These are phyloP conservation scores for Platyrinchus mystaceus DNA, from an alignment of 2,797 vertebrate genomes.

Conservation along the genomic window DNA sequence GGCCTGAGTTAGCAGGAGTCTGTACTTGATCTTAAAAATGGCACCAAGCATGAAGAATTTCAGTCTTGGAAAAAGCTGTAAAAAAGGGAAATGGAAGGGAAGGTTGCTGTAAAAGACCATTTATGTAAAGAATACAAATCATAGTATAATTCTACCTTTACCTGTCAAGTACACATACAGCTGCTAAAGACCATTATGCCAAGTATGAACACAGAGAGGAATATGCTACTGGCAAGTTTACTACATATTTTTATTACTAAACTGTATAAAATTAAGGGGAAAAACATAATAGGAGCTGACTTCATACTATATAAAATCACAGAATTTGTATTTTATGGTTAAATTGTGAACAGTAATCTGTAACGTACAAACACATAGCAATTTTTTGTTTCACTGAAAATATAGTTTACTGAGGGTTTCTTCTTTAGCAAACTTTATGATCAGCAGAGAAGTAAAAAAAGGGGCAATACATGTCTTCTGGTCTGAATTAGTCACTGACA, in stretches of 20 bases:
- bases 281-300: background rate
- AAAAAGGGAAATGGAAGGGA: background rate
- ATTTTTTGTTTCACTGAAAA: background rate
- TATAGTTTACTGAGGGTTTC: background rate
- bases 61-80: background rate
- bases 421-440: constrained; percentile 39
- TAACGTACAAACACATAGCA: background rate
- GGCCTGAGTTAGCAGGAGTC: background rate
- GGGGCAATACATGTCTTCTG: constrained; percentile 62
- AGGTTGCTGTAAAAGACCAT: background rate
- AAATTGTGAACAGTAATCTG: background rate
- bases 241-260: background rate
- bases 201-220: background rate
- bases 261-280: background rate
- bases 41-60: background rate
- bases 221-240: background rate
- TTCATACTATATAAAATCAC: background rate
- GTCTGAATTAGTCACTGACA: constrained; percentile 67
- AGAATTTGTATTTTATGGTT: background rate
- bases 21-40: background rate
- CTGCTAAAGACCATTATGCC: background rate
- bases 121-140: background rate
- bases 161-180: background rate
- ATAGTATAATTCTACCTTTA: background rate
- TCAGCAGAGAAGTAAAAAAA: constrained; percentile 30